Evolutionary conservation across 2,113 vertebrate genomes (phyloP).

Genomic region (Podiceps cristatus): DNA sequence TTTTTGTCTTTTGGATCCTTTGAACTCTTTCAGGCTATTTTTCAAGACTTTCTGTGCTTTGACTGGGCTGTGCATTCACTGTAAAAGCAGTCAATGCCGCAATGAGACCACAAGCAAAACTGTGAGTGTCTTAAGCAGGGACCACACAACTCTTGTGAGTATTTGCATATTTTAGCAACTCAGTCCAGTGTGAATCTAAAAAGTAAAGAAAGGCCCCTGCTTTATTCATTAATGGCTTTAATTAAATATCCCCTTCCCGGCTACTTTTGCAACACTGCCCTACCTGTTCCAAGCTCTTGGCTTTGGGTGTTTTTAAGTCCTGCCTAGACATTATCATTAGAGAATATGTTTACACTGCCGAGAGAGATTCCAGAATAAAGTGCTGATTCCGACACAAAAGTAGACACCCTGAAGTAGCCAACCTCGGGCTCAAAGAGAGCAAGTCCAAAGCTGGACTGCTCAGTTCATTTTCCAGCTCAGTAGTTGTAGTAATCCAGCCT

Average conservation of each 20-base stretch:
- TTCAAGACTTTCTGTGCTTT: conserved; percentile 96
- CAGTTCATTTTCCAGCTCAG: conserved; percentile 99
- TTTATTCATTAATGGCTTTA: conserved; percentile 80
- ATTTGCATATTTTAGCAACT: conserved; percentile 99
- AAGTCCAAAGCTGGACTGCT: conserved; percentile 99
- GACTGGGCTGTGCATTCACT: conserved; percentile 97
- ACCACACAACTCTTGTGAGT: conserved; percentile 95
- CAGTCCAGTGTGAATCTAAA: conserved; percentile 84
- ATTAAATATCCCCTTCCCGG: conserved; percentile 57
- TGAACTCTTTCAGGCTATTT: conserved; percentile 99
- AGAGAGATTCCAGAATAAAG: conserved; percentile 87
- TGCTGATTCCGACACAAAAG: conserved; percentile 88
- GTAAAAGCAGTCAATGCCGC: conserved; percentile 97
- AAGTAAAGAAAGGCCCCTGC: conserved; percentile 75
- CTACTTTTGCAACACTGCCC: conserved; percentile 43
- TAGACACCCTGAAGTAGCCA: conserved; percentile 91
- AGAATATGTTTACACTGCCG: conserved; percentile 76
- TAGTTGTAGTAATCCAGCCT: conserved; percentile 97
- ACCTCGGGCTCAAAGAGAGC: conserved; percentile 92
- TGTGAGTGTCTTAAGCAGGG: conserved; percentile 95
- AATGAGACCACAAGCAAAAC: conserved; percentile 99
- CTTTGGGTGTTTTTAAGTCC: conserved; percentile 20
- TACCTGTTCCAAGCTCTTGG: conserved; percentile 63
- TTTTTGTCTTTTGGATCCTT: conserved; percentile 99
- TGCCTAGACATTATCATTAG: conserved; percentile 44